These are phyloP conservation scores for Shinisaurus crocodilurus DNA, from an alignment of 2,113 vertebrate species.

Conservation along the genomic window DNA sequence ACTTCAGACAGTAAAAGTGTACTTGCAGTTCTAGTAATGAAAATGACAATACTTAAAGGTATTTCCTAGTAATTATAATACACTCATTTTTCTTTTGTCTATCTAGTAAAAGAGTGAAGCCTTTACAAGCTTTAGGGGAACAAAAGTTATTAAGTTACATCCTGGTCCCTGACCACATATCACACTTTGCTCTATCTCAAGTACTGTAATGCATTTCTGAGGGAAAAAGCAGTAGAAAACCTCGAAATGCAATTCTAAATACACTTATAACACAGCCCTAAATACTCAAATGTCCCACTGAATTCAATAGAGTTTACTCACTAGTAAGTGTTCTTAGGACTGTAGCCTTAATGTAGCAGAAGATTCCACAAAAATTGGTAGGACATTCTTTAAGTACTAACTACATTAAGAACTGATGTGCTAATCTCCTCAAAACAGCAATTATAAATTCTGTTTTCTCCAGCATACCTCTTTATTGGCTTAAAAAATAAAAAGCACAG, in stretches of 20 bases:
- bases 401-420: not conserved
- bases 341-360: not conserved
- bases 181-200: not conserved
- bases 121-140: not conserved
- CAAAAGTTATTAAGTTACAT: not conserved
- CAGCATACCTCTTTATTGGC: not conserved
- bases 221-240: not conserved
- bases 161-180: not conserved
- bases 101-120: not conserved
- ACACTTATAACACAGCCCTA: not conserved
- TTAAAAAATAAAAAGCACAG: not conserved
- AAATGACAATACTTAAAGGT: slow-evolving; percentile 31
- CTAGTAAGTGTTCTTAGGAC: not conserved
- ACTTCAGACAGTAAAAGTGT: not conserved
- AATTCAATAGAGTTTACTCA: not conserved
- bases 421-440: not conserved
- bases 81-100: too few relatives aligned
- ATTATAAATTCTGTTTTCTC: slow-evolving; percentile 1
- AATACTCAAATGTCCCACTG: not conserved
- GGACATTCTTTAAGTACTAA: not conserved
- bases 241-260: not conserved
- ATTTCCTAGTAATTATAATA: slow-evolving; percentile 21
- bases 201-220: not conserved
- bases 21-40: slow-evolving; percentile 40
- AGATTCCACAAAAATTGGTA: not conserved